Conservation (phyloP, 2,113 vertebrate genomes). For the Lamprotornis superbus region DNA sequence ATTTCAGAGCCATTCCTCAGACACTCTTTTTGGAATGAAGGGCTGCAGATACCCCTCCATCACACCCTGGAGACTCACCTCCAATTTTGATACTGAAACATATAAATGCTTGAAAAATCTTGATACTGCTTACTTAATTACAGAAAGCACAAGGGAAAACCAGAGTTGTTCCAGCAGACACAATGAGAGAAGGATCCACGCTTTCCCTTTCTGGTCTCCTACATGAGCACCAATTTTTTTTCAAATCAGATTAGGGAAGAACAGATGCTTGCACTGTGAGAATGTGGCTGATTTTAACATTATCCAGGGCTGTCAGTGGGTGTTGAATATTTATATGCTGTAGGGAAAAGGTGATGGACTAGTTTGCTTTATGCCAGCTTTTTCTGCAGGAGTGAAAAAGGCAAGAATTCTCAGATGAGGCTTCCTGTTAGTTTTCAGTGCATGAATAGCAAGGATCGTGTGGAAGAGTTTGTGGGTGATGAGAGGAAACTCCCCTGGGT, state of each 20-base stretch:
- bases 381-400: conserved; percentile 38
- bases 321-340: conserved; percentile 65
- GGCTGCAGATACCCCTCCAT: background rate
- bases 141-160: background rate
- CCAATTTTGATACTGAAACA: background rate
- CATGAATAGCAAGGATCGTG: background rate
- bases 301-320: conserved; percentile 40
- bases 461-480: conserved; percentile 38
- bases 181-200: background rate
- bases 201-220: background rate
- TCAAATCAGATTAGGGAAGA: background rate
- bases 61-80: background rate
- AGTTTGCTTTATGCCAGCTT: conserved; percentile 29
- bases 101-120: background rate
- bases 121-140: background rate
- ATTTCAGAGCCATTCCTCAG: background rate
- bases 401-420: conserved; percentile 31
- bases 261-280: conserved; percentile 53
- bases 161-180: background rate
- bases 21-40: background rate
- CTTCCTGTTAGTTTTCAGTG: conserved; percentile 27
- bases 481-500: conserved; percentile 13
- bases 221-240: background rate
- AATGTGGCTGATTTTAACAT: conserved; percentile 45
- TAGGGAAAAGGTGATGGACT: conserved; percentile 52